Conservation (phyloP, 2,113 vertebrate species). For the Pseudopodoces humilis region DNA sequence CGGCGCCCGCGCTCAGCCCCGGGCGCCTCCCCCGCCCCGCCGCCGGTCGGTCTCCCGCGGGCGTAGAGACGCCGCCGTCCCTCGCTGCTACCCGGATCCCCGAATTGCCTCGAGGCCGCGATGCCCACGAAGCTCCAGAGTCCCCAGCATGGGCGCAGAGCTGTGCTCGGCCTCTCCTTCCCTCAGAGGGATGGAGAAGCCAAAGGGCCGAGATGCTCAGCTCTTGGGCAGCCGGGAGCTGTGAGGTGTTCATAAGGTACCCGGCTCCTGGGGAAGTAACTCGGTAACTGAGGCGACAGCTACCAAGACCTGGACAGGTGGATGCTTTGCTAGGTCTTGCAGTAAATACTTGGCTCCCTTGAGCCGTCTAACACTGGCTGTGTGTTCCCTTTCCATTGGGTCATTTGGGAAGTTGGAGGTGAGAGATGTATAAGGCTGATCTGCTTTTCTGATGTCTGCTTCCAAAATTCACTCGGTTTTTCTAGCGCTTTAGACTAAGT, state of each 20-base stretch:
- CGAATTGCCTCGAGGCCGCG: background rate
- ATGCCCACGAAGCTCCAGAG: background rate
- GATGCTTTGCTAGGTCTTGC: background rate
- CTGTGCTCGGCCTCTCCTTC: background rate
- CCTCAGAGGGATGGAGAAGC: background rate
- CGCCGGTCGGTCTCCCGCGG: background rate
- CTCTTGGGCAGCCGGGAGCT: background rate
- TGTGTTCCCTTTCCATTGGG: background rate
- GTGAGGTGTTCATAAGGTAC: background rate
- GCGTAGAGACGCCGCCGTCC: background rate
- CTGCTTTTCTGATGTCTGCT: background rate
- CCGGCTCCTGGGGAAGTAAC: background rate
- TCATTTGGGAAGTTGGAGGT: background rate
- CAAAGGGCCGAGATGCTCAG: background rate
- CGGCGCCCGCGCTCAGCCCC: background rate
- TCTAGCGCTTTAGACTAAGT: accelerated
- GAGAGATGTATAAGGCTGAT: background rate
- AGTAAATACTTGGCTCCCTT: background rate
- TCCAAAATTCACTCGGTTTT: background rate
- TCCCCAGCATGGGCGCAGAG: background rate
- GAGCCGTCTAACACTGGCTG: background rate
- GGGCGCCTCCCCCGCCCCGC: background rate
- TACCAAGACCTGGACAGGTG: background rate
- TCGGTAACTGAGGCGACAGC: background rate
- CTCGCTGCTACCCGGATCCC: background rate